Percentiles rank a stretch among this genome's conserved stretches.
Evolutionary conservation across 2,888 invertebrate genomes (phyloP).

Genomic region (Myathropa florea): DNA sequence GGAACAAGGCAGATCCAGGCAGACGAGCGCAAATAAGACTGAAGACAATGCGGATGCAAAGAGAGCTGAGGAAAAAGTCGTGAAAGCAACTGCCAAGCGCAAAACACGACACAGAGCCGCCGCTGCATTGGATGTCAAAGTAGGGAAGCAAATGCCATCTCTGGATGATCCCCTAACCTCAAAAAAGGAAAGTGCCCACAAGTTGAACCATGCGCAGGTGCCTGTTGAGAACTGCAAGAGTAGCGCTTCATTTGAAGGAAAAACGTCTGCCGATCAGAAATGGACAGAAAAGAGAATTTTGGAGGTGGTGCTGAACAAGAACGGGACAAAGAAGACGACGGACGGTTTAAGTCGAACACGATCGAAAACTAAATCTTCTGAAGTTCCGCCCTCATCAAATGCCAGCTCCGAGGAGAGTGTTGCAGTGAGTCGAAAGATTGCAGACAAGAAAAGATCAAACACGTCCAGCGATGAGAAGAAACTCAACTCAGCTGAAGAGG

Average conservation of each 20-base stretch:
- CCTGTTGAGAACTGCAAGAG: neutral
- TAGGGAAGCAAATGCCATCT: neutral
- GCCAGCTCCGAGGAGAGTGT: neutral
- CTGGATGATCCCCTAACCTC: neutral
- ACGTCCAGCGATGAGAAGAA: neutral
- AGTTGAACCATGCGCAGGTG: neutral
- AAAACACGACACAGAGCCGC: neutral
- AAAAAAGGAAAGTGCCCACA: neutral
- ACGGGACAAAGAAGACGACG: neutral
- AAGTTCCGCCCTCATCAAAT: neutral
- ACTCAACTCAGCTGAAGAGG: neutral
- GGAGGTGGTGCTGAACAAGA: neutral
- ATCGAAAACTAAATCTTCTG: neutral
- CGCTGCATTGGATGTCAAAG: neutral
- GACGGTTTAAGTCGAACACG: neutral
- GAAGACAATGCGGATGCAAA: neutral
- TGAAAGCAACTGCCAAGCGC: neutral
- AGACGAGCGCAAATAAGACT: neutral
- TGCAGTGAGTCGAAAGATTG: neutral
- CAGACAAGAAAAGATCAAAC: neutral
- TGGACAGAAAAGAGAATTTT: neutral
- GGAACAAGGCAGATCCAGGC: neutral
- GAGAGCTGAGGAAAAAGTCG: neutral
- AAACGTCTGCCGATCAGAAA: neutral
- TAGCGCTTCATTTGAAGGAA: neutral